Conservation (phyloP, 2,888 invertebrate genomes). For the Melinopterus prodromus region DNA sequence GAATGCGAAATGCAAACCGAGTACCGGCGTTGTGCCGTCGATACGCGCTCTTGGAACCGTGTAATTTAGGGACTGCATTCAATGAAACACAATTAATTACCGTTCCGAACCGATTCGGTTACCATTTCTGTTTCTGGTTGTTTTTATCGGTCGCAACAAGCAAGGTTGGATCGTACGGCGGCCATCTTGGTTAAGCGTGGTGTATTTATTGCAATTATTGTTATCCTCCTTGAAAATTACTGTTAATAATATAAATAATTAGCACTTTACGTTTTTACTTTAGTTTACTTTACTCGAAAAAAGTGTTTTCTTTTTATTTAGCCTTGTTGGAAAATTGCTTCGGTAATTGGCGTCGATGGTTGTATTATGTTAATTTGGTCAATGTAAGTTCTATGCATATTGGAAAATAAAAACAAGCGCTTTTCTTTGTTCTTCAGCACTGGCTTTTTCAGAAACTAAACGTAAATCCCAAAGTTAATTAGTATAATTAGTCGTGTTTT, state of each 20-base stretch:
- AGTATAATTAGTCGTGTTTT: no score
- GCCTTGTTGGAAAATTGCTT: not conserved
- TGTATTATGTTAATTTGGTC: no score
- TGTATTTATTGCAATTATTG: not conserved
- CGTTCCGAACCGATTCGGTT: slow-evolving; percentile 9
- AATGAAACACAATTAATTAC: slow-evolving; percentile 37
- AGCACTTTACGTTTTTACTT: not conserved
- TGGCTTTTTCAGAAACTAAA: no score
- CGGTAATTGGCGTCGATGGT: not conserved
- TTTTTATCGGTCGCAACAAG: not conserved
- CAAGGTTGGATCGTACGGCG: not conserved
- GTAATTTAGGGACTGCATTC: slow-evolving; percentile 37
- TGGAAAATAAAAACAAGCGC: no score
- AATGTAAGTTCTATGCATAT: no score
- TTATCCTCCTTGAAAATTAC: not conserved
- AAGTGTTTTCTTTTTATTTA: not conserved
- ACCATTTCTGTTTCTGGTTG: not conserved
- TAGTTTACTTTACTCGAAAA: not conserved
- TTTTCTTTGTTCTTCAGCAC: no score
- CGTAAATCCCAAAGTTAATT: no score
- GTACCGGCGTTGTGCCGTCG: slow-evolving; percentile 23
- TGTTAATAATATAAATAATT: not conserved
- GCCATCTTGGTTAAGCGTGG: not conserved
- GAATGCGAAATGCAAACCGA: slow-evolving; percentile 11
- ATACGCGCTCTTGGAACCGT: slow-evolving; percentile 27